Base-by-base conservation (phyloP, 2,113 vertebrate species). In the Patagioenas fasciata region DNA sequence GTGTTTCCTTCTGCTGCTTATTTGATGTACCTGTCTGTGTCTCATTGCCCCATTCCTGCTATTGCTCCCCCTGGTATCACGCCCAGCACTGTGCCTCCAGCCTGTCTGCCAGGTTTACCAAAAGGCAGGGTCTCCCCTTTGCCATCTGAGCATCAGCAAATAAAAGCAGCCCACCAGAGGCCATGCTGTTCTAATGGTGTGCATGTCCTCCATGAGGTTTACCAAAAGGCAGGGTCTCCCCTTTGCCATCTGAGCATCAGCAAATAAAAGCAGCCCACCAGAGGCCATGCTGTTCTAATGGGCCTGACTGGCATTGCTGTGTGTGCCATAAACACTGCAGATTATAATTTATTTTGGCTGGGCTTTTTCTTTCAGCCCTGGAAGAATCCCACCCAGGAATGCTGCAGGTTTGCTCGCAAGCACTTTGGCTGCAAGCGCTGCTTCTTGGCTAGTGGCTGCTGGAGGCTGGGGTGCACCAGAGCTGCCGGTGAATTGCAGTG, bases 1-100 rank as follows among this genome's bases (percentile, higher is more conserved):
- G 72, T 4, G 6, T 83, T 80, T 80, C 60, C 84, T 83, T 89
- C 58, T 54, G 42, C n/a, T 85, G 36, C 14, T 48, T 13, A 0
- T 40, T 24, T 19, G 14, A 31, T 20, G 34, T 11, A 6, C 19
- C 34, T 6, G 1, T 6, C 57, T 4, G 0, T 9, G 24, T 57
- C 53, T 56, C 62, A 14, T 5, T 0, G 71, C 80, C 85, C 80
- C 0, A 0, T 31, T 47, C 86, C 47, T 58, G n/a, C 10, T 13
- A 1, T 4, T 1, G 6, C 34, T 44, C 8, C 67, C 48, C 10
- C 2, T 1, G 0, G 34, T 26, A 34, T 3, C 6, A 0, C 0
- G 4, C 17, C 60, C 67, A 31, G 51, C 3, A 0, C 25, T 5
- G 23, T 32, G 23, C 13, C 40, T 42, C 36, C 53, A 38, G 38